These are phyloP conservation scores for Eulemur albifrons DNA, from an alignment of 2,797 vertebrate genomes.

Conservation along the genomic window DNA sequence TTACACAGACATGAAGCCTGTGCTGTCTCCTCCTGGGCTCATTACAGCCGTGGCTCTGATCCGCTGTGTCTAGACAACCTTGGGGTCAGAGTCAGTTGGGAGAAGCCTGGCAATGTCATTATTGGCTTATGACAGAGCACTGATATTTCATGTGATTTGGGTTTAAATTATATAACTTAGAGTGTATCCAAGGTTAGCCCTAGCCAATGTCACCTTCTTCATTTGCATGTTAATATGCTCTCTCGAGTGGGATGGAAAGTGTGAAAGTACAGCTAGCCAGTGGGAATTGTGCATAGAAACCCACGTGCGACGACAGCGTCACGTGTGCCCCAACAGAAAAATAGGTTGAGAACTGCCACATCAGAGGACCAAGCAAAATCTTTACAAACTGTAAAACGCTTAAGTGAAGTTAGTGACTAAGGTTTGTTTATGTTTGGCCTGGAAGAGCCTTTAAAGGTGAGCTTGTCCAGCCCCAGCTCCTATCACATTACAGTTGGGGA, in stretches of 20 bases:
- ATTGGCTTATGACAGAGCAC: neutral
- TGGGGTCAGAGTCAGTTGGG: constrained; percentile 7
- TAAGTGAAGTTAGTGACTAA: neutral
- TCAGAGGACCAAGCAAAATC: neutral
- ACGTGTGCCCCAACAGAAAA: neutral
- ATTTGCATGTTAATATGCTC: neutral
- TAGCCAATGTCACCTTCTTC: neutral
- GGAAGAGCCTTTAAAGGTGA: neutral
- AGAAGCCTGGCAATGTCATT: constrained; percentile 35
- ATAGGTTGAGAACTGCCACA: neutral
- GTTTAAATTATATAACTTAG: neutral
- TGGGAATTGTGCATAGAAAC: neutral
- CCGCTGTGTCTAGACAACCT: constrained; percentile 52
- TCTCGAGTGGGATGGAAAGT: neutral
- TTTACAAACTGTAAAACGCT: neutral
- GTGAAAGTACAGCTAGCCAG: neutral
- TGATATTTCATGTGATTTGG: neutral
- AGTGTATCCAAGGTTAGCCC: neutral
- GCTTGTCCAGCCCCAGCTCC: neutral
- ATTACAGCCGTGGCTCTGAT: constrained; percentile 1
- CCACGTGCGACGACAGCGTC: fast-evolving
- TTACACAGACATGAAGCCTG: neutral
- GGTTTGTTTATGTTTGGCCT: fast-evolving
- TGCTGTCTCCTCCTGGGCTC: neutral
- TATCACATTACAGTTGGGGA: neutral